Conservation (phyloP, 2,113 vertebrate species). For the Pelecanus crispus region DNA sequence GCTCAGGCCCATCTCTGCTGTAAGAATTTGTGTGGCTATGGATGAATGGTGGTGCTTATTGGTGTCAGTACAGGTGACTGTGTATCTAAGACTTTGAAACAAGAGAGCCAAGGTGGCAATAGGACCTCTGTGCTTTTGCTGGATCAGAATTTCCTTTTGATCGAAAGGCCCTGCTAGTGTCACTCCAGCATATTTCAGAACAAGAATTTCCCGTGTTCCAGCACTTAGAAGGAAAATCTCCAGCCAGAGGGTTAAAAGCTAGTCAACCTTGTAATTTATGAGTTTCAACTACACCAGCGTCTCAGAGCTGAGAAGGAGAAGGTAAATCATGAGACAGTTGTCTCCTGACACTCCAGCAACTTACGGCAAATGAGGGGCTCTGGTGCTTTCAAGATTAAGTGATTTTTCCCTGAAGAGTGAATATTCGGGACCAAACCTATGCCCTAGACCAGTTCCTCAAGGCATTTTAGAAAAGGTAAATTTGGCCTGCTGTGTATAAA, state of each 20-base stretch:
- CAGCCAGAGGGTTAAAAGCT: conserved; percentile 19
- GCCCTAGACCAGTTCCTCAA: background rate
- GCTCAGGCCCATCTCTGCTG: background rate
- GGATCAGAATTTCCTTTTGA: background rate
- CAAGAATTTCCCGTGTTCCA: background rate
- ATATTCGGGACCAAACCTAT: background rate
- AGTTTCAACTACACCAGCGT: background rate
- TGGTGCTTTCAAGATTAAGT: background rate
- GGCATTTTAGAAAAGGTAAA: background rate
- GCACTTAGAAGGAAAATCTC: conserved; percentile 23
- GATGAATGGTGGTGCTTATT: background rate
- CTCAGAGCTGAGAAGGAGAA: conserved; percentile 15
- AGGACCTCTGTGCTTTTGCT: background rate
- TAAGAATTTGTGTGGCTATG: background rate
- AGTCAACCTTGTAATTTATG: conserved; percentile 51
- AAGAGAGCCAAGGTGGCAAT: background rate
- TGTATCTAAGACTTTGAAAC: background rate
- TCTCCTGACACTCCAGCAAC: background rate
- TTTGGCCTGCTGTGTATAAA: background rate
- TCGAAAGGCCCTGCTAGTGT: background rate
- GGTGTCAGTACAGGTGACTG: background rate
- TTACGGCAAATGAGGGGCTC: background rate
- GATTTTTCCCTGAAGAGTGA: background rate
- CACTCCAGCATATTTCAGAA: conserved; percentile 3
- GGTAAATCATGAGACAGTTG: background rate